Percentiles rank a stretch among this genome's conserved stretches.
phyloP scores from a whole-genome alignment of 2,888 invertebrate genomes.

The Eupeodes latifasciatus region DNA sequence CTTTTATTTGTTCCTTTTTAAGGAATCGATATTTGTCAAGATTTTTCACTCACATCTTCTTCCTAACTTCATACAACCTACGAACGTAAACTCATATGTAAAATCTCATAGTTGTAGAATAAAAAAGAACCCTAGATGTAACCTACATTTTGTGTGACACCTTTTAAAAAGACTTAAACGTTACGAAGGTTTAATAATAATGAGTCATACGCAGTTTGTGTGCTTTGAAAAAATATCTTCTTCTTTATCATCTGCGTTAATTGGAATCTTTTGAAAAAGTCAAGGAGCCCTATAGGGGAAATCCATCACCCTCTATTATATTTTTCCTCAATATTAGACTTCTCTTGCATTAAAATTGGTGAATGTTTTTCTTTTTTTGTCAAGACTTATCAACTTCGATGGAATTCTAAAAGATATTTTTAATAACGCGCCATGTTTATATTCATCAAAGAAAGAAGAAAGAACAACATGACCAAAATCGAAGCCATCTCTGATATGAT shows the following conservation, averaged over 20 bases:
- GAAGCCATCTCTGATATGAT: slow-evolving; percentile 24
- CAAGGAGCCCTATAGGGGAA: background rate
- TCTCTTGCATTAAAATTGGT: background rate
- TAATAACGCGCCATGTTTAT: background rate
- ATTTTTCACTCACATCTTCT: background rate
- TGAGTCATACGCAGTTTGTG: background rate
- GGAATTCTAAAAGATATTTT: background rate
- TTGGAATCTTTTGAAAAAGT: slow-evolving; percentile 30
- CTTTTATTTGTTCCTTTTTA: background rate
- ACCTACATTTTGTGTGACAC: slow-evolving; percentile 15
- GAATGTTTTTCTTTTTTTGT: background rate
- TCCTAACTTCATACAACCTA: background rate
- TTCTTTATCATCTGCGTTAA: slow-evolving; percentile 27
- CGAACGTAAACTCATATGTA: background rate
- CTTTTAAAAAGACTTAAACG: background rate
- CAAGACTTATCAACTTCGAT: background rate
- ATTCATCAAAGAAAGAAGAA: background rate
- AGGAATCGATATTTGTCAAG: slow-evolving; percentile 12
- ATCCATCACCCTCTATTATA: background rate
- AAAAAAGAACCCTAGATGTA: background rate
- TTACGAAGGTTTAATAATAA: background rate
- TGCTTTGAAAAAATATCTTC: background rate
- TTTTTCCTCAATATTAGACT: background rate
- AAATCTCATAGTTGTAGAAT: background rate
- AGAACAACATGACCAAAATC: slow-evolving; percentile 17